A percentile compares a stretch with the other conserved stretches of the same genome.
These are phyloP conservation scores for Eleginops maclovinus DNA, from an alignment of 2,113 vertebrate species.

Conservation along the genomic window DNA sequence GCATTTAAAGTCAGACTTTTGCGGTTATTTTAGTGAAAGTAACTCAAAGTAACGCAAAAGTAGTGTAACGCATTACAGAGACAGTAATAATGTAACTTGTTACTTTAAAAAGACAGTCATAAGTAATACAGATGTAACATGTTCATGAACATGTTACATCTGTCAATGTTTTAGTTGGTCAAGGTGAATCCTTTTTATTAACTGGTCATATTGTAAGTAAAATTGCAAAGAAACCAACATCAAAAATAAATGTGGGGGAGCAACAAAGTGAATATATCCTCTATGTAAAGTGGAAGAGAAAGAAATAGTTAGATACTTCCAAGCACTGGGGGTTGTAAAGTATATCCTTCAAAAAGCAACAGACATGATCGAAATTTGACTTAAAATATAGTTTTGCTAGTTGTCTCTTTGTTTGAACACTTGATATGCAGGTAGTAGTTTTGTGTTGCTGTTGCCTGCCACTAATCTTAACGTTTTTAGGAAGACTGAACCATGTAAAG, in stretches of 20 bases:
- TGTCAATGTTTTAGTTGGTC: background rate
- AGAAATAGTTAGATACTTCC: too few species aligned
- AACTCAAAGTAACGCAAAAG: too few species aligned
- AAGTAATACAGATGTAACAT: too few species aligned
- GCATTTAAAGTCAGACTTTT: too few species aligned
- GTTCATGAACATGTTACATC: background rate
- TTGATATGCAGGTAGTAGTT: background rate
- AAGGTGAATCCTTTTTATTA: background rate
- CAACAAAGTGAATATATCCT: background rate
- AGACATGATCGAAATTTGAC: background rate
- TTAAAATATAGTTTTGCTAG: background rate
- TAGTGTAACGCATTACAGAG: too few species aligned
- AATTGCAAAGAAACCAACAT: background rate
- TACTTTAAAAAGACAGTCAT: too few species aligned
- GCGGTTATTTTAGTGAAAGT: too few species aligned
- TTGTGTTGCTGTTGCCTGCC: background rate
- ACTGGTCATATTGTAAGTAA: background rate
- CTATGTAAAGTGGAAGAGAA: too few species aligned
- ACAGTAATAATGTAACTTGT: too few species aligned
- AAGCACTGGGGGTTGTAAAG: background rate
- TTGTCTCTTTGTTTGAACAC: background rate
- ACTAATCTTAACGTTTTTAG: background rate
- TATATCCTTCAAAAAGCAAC: background rate
- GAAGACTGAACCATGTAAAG: background rate
- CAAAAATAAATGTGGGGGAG: background rate